A percentile compares a stretch with the other conserved stretches of the same genome.
Conservation (phyloP, 2,113 vertebrate genomes). For the Sceloporus undulatus region DNA sequence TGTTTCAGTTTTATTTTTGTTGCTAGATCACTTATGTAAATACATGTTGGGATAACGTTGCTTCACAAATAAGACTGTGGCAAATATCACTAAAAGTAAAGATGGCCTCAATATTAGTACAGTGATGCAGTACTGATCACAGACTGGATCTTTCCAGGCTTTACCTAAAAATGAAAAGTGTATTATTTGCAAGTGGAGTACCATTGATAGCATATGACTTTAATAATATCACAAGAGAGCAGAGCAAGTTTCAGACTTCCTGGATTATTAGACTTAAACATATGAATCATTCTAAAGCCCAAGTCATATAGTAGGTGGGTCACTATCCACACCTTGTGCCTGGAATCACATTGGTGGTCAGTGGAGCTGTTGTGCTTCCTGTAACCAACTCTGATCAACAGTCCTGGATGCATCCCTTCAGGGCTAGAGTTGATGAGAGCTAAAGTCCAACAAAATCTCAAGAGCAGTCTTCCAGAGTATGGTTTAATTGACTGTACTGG, state of each 20-base stretch:
- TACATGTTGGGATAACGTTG: conserved; percentile 28
- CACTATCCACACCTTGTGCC: too few relatives aligned
- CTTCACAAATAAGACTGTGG: conserved; percentile 60
- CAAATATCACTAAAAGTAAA: conserved; percentile 51
- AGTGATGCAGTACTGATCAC: conserved; percentile 60
- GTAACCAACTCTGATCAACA: too few relatives aligned
- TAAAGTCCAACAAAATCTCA: neutral
- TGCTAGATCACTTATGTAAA: neutral
- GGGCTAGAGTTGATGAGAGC: neutral
- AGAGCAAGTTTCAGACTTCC: conserved; percentile 73
- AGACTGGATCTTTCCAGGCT: conserved; percentile 22
- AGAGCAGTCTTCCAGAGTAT: neutral
- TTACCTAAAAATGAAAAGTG: conserved; percentile 67
- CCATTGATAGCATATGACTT: neutral
- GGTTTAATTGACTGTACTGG: neutral
- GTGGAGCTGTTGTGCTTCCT: too few relatives aligned
- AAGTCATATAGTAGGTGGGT: too few relatives aligned
- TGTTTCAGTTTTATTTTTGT: neutral
- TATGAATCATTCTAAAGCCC: conserved; percentile 17
- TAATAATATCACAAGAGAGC: conserved; percentile 4
- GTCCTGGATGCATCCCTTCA: too few relatives aligned
- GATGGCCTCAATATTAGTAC: conserved; percentile 46
- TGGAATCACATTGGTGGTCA: too few relatives aligned
- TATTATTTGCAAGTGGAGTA: conserved; percentile 36
- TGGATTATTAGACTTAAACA: conserved; percentile 60